Evolutionary conservation across 2,888 invertebrate species (phyloP).

Genomic region (Chloroclysta siterata): DNA sequence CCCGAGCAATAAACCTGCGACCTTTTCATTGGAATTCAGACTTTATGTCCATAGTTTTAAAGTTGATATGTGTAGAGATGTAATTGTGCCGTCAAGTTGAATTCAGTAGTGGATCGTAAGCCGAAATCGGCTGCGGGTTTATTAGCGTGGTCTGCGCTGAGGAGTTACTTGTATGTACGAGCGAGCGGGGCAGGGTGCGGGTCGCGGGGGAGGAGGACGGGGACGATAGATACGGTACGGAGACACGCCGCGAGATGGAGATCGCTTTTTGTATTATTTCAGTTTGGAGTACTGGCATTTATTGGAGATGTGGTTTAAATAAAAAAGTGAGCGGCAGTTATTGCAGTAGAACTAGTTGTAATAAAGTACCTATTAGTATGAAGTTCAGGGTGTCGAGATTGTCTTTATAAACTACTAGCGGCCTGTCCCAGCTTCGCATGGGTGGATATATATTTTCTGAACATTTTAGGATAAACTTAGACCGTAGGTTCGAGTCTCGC

Average conservation of each 20-base stretch:
- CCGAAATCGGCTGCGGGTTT: slow-evolving; percentile 38
- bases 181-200: not conserved
- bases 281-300: slow-evolving; percentile 2
- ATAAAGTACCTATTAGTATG: too few species aligned
- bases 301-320: too few species aligned
- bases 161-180: slow-evolving; percentile 24
- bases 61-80: slow-evolving; percentile 6
- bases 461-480: too few species aligned
- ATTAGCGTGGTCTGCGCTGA: slow-evolving; percentile 26
- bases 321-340: too few species aligned
- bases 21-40: slow-evolving; percentile 1
- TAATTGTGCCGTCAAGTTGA: slow-evolving; percentile 32
- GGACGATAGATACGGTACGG: not conserved
- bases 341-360: too few species aligned
- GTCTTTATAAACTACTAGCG: too few species aligned
- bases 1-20: slow-evolving; percentile 32
- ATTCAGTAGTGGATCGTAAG: slow-evolving; percentile 39
- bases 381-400: too few species aligned
- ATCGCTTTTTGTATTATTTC: slow-evolving; percentile 12
- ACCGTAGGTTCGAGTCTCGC: too few species aligned
- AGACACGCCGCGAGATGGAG: not conserved
- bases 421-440: too few species aligned
- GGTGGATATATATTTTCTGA: too few species aligned
- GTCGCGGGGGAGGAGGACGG: not conserved
- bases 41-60: not conserved